Evolutionary conservation across 2,888 invertebrate genomes (phyloP), one percentile per base, ranked within the genome.

Genomic region (Abscondita cerata): DNA sequence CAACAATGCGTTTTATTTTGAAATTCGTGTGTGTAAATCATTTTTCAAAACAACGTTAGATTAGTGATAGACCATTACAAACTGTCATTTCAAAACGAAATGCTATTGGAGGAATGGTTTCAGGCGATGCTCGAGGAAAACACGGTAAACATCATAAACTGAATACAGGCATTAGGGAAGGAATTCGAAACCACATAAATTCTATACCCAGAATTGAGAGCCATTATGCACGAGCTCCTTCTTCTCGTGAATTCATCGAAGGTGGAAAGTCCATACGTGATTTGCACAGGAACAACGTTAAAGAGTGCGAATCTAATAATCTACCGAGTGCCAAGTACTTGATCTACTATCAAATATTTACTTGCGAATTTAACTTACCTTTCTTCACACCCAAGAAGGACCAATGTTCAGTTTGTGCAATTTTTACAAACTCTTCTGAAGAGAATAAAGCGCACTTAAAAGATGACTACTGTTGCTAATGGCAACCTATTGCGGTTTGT

Each of bases 161-260:
- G 31, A 60, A 64, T 55, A 60, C 48, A 56, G 48, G 55, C 25
- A 59, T 71, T 13, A 71, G 60, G 47, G 58, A 65, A 52, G 69
- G 66, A 36, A 65, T 71, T 56, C 59, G 63, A 44, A 46, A 55
- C n/a, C 71, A 71, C 57, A 71, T 73, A 34, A 64, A 72, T 58
- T 62, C 68, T 13, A 72, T 73, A 25, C 70, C 72, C 16, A 51
- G 70, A 34, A 70, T 73, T 41, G 71, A 72, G 55, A 70, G 70
- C 40, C 72, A 73, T 58, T 70, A 73, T 52, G 63, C 70, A 12
- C 46, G 69, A n/a, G 61, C 67, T 25, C 59, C 64, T 15, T 60
- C 70, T 6, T 60, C 31, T n/a, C 53, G 65, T 33, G 67, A 72
- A 48, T 73, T 66, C 46, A 70, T 72, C 58, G 71, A 71, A 46